phyloP scores from a whole-genome alignment of 2,888 invertebrate genomes.

The Ganaspis brasiliensis region DNA sequence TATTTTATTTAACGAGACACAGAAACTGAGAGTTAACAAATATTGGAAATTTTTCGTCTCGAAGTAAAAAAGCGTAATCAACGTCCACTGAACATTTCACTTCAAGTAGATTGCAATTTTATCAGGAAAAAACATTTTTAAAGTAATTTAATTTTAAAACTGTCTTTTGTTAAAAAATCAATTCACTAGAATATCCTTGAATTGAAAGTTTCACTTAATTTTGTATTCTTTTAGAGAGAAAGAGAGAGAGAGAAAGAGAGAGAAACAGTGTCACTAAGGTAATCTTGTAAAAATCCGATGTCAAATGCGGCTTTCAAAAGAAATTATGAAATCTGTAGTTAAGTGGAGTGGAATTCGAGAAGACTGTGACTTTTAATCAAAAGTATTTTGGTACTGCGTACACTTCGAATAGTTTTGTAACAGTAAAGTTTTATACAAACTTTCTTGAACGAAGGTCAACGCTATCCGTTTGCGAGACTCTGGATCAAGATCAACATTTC shows the following conservation, averaged over 20 bases:
- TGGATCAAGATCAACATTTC: constrained; percentile 15
- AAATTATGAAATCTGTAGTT: constrained; percentile 56
- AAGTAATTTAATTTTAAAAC: too few species aligned
- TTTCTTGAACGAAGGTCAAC: constrained; percentile 43
- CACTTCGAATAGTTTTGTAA: constrained; percentile 40
- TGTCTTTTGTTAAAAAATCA: neutral
- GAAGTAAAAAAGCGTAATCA: too few species aligned
- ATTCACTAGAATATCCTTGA: neutral
- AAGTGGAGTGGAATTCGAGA: constrained; percentile 47
- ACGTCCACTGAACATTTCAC: too few species aligned
- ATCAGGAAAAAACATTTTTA: too few species aligned
- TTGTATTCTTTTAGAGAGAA: too few species aligned
- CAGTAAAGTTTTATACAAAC: constrained; percentile 41
- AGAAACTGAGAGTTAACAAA: neutral
- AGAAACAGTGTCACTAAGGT: constrained; percentile 10
- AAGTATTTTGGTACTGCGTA: constrained; percentile 54
- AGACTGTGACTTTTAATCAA: constrained; percentile 58
- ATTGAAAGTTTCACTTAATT: neutral
- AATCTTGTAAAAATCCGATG: constrained; percentile 45
- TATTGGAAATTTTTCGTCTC: constrained; percentile 12
- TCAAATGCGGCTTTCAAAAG: constrained; percentile 51
- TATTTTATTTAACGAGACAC: neutral
- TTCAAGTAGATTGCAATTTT: neutral
- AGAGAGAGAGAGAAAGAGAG: neutral
- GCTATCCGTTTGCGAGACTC: constrained; percentile 8